Evolutionary conservation across 2,113 vertebrate genomes (phyloP).

Genomic region (Toxotes chatareus): DNA sequence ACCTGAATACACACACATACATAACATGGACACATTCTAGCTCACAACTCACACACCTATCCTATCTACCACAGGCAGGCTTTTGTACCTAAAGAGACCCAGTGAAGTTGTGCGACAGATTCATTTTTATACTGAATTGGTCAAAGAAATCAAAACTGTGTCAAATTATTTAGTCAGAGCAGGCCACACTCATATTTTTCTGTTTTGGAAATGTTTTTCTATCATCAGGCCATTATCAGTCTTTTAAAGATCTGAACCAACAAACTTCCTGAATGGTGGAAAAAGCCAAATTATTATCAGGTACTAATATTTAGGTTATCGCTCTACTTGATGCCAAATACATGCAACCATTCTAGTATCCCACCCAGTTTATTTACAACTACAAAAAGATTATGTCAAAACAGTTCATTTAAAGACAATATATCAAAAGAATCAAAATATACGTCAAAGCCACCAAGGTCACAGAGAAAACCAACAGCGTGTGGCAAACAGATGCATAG

Average conservation of each 20-base stretch:
- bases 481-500: slow-evolving; percentile 25
- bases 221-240: no score
- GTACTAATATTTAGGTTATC: neutral
- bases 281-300: neutral
- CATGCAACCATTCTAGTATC: neutral
- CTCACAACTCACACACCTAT: neutral
- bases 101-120: neutral
- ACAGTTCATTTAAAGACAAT: neutral
- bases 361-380: neutral
- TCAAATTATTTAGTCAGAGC: neutral
- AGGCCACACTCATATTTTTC: neutral
- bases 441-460: neutral
- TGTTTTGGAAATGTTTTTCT: neutral
- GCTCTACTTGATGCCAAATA: neutral
- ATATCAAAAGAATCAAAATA: slow-evolving; percentile 2
- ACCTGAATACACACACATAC: slow-evolving; percentile 12
- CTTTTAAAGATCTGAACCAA: neutral
- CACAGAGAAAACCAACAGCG: slow-evolving; percentile 17
- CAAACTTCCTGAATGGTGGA: neutral
- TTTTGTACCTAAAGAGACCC: neutral
- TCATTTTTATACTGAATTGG: neutral
- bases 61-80: neutral
- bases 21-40: slow-evolving; percentile 13
- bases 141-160: neutral
- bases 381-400: neutral